These are phyloP conservation scores for Crenuchus spilurus DNA, from an alignment of 2,797 vertebrate genomes.

Conservation along the genomic window DNA sequence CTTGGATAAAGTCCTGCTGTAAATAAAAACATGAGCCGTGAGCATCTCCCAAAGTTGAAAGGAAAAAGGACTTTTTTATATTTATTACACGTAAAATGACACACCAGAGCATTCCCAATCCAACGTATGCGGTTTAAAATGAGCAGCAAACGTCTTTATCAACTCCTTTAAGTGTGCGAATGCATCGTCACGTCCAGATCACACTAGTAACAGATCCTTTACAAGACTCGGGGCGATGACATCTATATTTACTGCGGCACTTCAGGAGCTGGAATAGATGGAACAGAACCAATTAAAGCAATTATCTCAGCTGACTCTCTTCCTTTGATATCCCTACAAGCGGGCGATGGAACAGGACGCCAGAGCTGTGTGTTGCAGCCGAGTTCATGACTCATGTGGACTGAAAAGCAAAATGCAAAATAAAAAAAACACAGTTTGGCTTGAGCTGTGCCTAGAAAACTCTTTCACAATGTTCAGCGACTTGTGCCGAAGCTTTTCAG, in stretches of 20 bases:
- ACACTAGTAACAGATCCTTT: conserved; percentile 24
- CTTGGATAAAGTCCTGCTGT: neutral
- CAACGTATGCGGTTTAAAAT: neutral
- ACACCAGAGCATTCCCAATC: too few species aligned
- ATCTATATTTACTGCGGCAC: conserved; percentile 39
- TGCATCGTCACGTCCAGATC: conserved; percentile 1
- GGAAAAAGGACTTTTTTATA: too few species aligned
- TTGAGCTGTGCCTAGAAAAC: neutral
- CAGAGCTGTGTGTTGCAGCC: neutral
- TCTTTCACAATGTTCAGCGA: neutral
- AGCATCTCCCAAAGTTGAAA: too few species aligned
- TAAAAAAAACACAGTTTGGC: neutral
- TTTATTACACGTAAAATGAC: too few species aligned
- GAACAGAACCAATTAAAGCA: conserved; percentile 44
- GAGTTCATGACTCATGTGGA: conserved; percentile 2
- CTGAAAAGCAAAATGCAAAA: neutral
- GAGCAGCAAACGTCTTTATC: neutral
- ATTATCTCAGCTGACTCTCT: conserved; percentile 42
- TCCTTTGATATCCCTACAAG: conserved; percentile 25
- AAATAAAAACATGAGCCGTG: neutral
- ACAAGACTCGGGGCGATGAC: conserved; percentile 15
- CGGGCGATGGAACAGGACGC: conserved; percentile 5
- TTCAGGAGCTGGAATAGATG: conserved; percentile 35
- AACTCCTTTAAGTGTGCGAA: conserved; percentile 14
- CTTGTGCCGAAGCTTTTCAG: conserved; percentile 55